Evolutionary conservation across 2,113 vertebrate genomes (phyloP), one percentile per base, ranked within the genome.

Genomic region (Sylvilagus bachmani): DNA sequence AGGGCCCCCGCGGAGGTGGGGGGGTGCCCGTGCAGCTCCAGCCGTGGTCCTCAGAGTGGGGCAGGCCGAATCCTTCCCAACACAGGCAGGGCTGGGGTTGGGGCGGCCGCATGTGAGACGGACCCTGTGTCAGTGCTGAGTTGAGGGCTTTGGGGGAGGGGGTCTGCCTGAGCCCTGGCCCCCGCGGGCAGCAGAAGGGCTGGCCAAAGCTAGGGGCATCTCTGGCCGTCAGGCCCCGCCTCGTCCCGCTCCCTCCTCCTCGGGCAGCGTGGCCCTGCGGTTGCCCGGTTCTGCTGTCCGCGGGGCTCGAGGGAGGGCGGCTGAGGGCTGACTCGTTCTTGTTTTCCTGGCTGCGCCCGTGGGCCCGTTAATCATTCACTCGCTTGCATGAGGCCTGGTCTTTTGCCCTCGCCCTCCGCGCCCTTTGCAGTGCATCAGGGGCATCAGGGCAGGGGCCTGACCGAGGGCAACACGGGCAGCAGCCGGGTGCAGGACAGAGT

Each of bases 281-380:
- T 24, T 7, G 25, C n/a, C 44, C 29, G 3, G 6, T 22, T 58
- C 77, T n/a, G 49, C 67, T 64, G 62, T 25, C 33, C 33, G 19
- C 24, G 44, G 69, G 55, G 70, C 74, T 9, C 8, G 38, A 31
- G n/a, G 58, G n/a, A 44, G 10, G 9, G 19, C 3, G 12, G 64
- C 16, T 12, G 22, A 33, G 61, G 55, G 44, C 55, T 17, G 55
- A 58, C 61, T 53, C 90, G 66, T 25, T 44, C 22, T 36, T 58
- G 55, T 58, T 14, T 58, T 58, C 55, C 55, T 58, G 55, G 62
- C 64, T 38, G 44, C 16, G 5, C 67, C 12, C 86, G 87, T 3
- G 19, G 13, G 24, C 51, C 85, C 19, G 12, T 44, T 73, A 96
- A 86, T 95, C 75, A 89, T 86, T 90, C 69, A 94, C 86, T 69